These are phyloP conservation scores for Rhopalosiphum padi DNA, from an alignment of 1,140 invertebrate species.

Conservation along the genomic window DNA sequence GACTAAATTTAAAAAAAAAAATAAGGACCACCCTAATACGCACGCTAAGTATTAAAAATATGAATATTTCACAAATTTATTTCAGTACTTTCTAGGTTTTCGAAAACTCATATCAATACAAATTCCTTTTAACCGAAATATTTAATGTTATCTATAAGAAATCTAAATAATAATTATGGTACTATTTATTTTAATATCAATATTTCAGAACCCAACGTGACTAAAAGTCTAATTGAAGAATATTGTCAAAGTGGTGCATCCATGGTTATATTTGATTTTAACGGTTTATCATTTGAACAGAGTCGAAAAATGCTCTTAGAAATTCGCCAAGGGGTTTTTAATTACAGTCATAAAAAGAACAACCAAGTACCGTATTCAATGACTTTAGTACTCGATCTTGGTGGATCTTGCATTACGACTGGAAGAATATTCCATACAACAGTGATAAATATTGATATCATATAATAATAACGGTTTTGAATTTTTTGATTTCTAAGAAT, in stretches of 20 bases:
- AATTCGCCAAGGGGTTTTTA: conserved; percentile 36
- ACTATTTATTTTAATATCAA: background rate
- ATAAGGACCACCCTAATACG: too few species aligned
- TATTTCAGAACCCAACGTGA: background rate
- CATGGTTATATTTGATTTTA: conserved; percentile 19
- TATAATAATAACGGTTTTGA: too few species aligned
- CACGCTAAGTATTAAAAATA: too few species aligned
- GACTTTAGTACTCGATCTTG: conserved; percentile 21
- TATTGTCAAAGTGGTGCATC: conserved; percentile 17
- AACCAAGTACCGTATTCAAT: conserved; percentile 25
- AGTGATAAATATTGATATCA: background rate
- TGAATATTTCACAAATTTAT: too few species aligned
- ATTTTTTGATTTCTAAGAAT: too few species aligned
- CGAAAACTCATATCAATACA: too few species aligned
- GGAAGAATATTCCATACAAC: background rate
- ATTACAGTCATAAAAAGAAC: conserved; percentile 27
- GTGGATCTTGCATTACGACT: background rate
- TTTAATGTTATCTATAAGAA: too few species aligned
- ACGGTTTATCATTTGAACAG: background rate
- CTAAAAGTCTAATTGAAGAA: background rate
- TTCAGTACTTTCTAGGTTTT: too few species aligned
- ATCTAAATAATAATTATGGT: too few species aligned
- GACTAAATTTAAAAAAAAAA: too few species aligned
- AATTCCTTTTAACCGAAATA: too few species aligned
- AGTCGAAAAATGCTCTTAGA: conserved; percentile 26